Percentiles rank a stretch among this genome's conserved stretches.
Conservation (phyloP, 2,888 invertebrate species). For the Petrolisthes manimaculis region DNA sequence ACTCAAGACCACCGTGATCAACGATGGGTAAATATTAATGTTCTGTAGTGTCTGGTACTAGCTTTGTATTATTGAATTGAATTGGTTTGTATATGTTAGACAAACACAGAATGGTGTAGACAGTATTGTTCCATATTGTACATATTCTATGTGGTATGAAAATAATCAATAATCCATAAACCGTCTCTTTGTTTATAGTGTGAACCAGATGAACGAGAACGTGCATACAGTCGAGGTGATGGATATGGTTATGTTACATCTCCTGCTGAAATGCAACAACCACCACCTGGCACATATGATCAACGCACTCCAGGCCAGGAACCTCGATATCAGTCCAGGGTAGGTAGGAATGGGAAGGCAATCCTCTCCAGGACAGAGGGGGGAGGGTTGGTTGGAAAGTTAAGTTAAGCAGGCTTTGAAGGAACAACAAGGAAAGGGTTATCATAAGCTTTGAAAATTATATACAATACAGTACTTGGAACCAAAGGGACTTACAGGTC, state of each 20-base stretch:
- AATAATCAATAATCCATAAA: not conserved
- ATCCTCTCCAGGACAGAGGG: too few species aligned
- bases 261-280: conserved; percentile 40
- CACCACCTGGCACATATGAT: conserved; percentile 21
- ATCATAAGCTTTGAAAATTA: too few species aligned
- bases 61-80: not conserved
- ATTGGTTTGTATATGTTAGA: not conserved
- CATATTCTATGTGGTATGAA: not conserved
- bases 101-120: not conserved
- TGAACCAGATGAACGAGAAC: conserved; percentile 49
- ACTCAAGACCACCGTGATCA: conserved; percentile 43
- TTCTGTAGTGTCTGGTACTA: too few species aligned
- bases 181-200: conserved; percentile 5
- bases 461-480: too few species aligned
- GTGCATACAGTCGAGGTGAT: conserved; percentile 48
- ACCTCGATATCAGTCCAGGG: conserved; percentile 32
- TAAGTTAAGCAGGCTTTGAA: too few species aligned
- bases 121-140: not conserved
- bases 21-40: conserved; percentile 39
- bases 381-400: too few species aligned
- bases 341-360: not conserved
- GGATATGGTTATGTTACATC: conserved; percentile 51
- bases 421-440: too few species aligned
- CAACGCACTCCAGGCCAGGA: conserved; percentile 34
- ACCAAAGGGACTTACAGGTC: too few species aligned